A percentile compares a stretch with the other conserved stretches of the same genome.
These are phyloP conservation scores for Alcedo quadribrachys DNA, from an alignment of 2,797 vertebrate species.

Conservation along the genomic window DNA sequence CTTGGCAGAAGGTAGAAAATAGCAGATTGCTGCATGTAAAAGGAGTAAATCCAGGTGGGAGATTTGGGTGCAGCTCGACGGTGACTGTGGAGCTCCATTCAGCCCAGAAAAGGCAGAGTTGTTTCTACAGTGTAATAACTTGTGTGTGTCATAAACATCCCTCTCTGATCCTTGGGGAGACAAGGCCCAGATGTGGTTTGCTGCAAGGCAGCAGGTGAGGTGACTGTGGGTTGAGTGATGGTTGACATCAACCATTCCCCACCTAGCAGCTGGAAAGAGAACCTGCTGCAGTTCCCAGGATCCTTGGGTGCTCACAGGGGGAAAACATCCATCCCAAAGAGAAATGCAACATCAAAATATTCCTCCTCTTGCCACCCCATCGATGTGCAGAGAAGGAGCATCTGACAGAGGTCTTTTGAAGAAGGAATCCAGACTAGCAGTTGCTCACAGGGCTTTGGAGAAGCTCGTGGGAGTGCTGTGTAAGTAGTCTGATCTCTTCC, in stretches of 20 bases:
- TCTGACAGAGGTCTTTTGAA: background rate
- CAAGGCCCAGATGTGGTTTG: background rate
- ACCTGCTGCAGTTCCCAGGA: background rate
- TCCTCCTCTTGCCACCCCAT: background rate
- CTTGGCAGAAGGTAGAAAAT: background rate
- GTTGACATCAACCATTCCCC: background rate
- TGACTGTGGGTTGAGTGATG: background rate
- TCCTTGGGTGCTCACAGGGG: background rate
- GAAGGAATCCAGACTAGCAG: background rate
- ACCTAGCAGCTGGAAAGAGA: background rate
- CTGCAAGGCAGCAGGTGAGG: background rate
- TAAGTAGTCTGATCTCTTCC: background rate
- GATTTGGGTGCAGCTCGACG: background rate
- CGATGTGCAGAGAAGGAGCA: background rate
- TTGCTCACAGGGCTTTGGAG: background rate
- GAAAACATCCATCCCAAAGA: background rate
- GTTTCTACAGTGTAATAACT: background rate
- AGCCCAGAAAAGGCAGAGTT: background rate
- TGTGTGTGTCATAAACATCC: accelerated
- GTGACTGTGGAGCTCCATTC: background rate
- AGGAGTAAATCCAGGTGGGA: background rate
- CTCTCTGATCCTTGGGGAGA: background rate
- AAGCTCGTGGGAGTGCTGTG: background rate
- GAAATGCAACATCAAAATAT: background rate
- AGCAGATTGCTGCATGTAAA: background rate